Percentiles rank a stretch among this genome's conserved stretches.
These are phyloP conservation scores for Platycheirus rosarum DNA, from an alignment of 2,888 invertebrate species.

Conservation along the genomic window DNA sequence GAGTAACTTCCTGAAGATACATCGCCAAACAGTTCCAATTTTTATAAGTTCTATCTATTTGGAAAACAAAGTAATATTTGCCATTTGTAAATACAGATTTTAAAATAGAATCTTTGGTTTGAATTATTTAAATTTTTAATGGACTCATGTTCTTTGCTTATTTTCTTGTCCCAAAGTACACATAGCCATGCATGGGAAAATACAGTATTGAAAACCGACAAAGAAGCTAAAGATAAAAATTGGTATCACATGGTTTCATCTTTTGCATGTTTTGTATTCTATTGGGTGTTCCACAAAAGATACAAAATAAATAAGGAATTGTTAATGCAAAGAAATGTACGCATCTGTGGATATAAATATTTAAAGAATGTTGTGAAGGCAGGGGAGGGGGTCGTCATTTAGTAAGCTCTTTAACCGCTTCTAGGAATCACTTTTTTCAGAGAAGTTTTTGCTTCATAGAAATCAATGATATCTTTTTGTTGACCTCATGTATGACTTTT, in stretches of 20 bases:
- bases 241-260: conserved; percentile 46
- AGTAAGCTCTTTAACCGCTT: too few relatives aligned
- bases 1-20: neutral
- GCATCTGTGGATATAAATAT: too few relatives aligned
- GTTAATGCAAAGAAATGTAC: too few relatives aligned
- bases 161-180: neutral
- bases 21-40: conserved; percentile 25
- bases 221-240: conserved; percentile 39
- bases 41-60: conserved; percentile 42
- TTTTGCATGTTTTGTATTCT: conserved; percentile 12
- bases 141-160: conserved; percentile 18
- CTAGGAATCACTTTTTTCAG: too few relatives aligned
- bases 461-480: too few relatives aligned
- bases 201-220: conserved; percentile 15
- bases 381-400: too few relatives aligned
- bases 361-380: too few relatives aligned
- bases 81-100: conserved; percentile 44
- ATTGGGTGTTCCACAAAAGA: neutral
- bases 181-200: conserved; percentile 17
- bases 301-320: too few relatives aligned
- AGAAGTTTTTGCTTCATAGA: too few relatives aligned
- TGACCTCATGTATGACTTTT: too few relatives aligned
- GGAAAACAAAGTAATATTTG: conserved; percentile 47
- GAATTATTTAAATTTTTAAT: conserved; percentile 36
- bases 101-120: conserved; percentile 46